Conservation (phyloP, 2,797 vertebrate genomes). For the Periophthalmus magnuspinnatus region DNA sequence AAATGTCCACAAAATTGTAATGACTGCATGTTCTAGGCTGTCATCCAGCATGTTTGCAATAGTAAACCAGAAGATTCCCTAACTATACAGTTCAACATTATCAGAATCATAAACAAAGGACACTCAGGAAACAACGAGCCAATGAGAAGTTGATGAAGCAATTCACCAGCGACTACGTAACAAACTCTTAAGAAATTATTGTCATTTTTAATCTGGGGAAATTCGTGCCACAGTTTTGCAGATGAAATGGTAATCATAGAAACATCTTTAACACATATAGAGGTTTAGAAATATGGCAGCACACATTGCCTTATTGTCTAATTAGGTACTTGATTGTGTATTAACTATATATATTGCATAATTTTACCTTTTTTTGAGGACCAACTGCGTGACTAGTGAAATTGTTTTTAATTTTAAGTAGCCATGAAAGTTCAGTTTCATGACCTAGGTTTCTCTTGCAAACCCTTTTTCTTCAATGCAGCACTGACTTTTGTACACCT, state of each 20-base stretch:
- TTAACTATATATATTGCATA: too few species aligned
- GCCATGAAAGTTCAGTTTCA: too few species aligned
- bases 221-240: too few species aligned
- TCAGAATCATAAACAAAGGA: constrained; percentile 28
- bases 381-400: too few species aligned
- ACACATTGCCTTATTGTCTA: too few species aligned
- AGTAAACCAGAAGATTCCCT: constrained; percentile 38
- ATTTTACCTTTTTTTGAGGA: too few species aligned
- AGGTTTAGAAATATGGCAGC: too few species aligned
- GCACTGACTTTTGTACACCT: constrained; percentile 26
- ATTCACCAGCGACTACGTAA: too few species aligned
- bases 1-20: constrained; percentile 13
- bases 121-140: constrained; percentile 11
- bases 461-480: background rate
- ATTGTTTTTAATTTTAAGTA: too few species aligned
- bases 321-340: too few species aligned
- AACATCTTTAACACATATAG: constrained; percentile 38
- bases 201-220: background rate
- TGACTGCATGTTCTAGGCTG: constrained; percentile 20
- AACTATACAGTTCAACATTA: constrained; percentile 45
- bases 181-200: background rate
- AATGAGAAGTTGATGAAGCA: constrained; percentile 26
- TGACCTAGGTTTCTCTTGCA: background rate
- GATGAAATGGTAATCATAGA: constrained; percentile 33
- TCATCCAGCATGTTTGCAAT: constrained; percentile 39